Evolutionary conservation across 2,888 invertebrate genomes (phyloP), one percentile per base, ranked within the genome.

Genomic region (Tinea pellionella): DNA sequence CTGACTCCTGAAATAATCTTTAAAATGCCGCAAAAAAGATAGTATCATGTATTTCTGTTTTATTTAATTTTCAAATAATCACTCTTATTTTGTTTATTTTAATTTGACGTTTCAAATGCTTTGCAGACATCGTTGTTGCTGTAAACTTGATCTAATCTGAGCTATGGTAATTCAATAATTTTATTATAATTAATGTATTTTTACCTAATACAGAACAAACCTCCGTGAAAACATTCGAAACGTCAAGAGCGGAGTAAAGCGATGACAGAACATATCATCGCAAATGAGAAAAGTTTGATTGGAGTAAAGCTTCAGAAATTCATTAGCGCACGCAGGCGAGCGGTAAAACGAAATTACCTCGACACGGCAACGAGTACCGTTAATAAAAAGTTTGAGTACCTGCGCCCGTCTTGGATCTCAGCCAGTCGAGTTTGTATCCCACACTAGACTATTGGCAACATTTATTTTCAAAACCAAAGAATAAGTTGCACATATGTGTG

Each of bases 261-360:
- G 65, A 68, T 71, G 71, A 65, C 68, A 73, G 73, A 73, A 79
- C 80, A 75, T 76, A 74, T 81, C 78, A 79, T 72, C 66, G 72
- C 67, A 79, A 79, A 84, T 77, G 82, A 80, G 83, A 80, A 83
- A 85, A 85, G 77, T 84, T 84, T 80, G 79, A 81, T 82, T 79
- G 75, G 73, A 68, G 69, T 64, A 68, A 68, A 72, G 74, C 75
- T 76, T 77, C 75, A 72, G 76, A 75, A 81, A 83, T 82, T 84
- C 80, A 84, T 84, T 83, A 84, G 74, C 70, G 71, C 69, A 73
- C 73, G 74, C 72, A 69, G 70, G 68, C 69, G 70, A 67, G 65
- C 66, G 69, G 59, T 43, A 47, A 68, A 71, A 71, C 70, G 69
- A 69, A 75, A 77, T 77, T 77, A 72, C 76, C 67, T 64, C 61